phyloP scores from a whole-genome alignment of 2,113 vertebrate species.

The Ovis aries region ARS-UI_Ramb_v3.0 NC_056064.1:17157001-17157500 shows the following conservation, averaged over 20 bases:
- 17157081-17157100: no score
- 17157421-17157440: not conserved
- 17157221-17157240: no score
- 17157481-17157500: not conserved
- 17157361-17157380: not conserved
- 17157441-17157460: not conserved
- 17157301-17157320: not conserved
- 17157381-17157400: not conserved
- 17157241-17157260: no score
- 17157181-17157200: no score
- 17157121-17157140: no score
- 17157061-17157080: no score
- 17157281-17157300: not conserved
- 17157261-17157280: not conserved
- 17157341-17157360: not conserved
- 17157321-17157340: not conserved
- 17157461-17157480: not conserved
- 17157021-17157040: no score
- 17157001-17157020: no score
- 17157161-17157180: no score
- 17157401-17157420: not conserved
- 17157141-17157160: fast-evolving
- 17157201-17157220: no score
- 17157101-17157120: no score
- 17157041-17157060: fast-evolving